Evolutionary conservation across 2,113 vertebrate species (phyloP).

Genomic region (Hippoglossus stenolepis): DNA sequence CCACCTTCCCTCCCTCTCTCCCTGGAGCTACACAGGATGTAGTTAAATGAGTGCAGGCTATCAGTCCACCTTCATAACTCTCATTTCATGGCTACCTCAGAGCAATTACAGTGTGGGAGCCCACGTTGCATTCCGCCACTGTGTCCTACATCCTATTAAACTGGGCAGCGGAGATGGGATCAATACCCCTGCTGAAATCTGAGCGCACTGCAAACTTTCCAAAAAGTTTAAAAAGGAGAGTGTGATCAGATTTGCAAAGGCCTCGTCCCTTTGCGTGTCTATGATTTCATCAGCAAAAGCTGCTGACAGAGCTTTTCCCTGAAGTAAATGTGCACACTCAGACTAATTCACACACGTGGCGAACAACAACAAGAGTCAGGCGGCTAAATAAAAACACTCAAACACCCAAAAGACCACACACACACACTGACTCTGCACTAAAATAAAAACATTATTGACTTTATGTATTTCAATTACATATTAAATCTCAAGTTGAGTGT

Average conservation of each 20-base stretch:
- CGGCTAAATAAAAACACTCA: too few relatives aligned
- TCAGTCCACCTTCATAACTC: constrained; percentile 23
- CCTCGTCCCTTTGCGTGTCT: neutral
- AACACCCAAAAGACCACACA: too few relatives aligned
- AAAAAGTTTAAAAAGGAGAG: neutral
- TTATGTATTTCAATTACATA: too few relatives aligned
- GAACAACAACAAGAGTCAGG: too few relatives aligned
- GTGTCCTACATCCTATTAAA: constrained; percentile 45
- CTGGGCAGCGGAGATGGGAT: constrained; percentile 22
- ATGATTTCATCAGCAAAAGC: neutral
- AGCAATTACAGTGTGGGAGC: constrained; percentile 47
- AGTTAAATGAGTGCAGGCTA: constrained; percentile 40
- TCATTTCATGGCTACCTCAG: constrained; percentile 54
- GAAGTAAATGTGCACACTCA: too few relatives aligned
- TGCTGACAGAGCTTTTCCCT: too few relatives aligned
- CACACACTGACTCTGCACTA: too few relatives aligned
- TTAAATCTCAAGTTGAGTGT: too few relatives aligned
- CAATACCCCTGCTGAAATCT: constrained; percentile 16
- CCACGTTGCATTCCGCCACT: constrained; percentile 30
- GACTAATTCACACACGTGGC: too few relatives aligned
- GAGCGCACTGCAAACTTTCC: neutral
- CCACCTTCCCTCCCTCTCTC: neutral
- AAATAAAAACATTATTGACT: too few relatives aligned
- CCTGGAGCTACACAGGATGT: constrained; percentile 21
- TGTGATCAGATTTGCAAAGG: constrained; percentile 36